Base-by-base conservation (phyloP, 30 jellyfish, hydroid and myxozoan species). In the Rhopilema esculentum region DNA sequence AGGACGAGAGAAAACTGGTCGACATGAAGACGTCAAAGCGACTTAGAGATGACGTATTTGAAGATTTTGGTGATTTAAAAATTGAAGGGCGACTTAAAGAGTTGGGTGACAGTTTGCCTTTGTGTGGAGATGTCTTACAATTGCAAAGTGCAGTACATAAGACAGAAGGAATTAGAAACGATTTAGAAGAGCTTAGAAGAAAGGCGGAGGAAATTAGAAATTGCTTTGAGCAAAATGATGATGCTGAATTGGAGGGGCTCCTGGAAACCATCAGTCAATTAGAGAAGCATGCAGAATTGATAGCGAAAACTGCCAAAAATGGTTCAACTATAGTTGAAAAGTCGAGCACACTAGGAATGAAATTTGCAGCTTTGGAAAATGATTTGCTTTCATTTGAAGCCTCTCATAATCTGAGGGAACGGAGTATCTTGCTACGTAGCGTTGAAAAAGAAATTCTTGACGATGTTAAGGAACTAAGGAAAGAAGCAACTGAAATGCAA, bases 201-300 rank as follows among this genome's bases (percentile, higher is more conserved):
- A 80, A 57, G 53, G 61, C 74, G 49, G 40, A 16, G 4, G 90
- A 27, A 31, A 21, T 80, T 0, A 53, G 21, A 40, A 72, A 80
- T 31, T 6, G 64, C 2, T 64, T 65, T n/a, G 49, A 12, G 32
- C 48, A 64, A 7, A 69, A 67, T 20, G 49, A 21, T 30, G 79
- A 4, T 21, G 6, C 24, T 0, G 79, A 28, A 0, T 48, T 9
- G 1, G 30, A 17, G 31, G 23, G 23, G 48, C 20, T 80, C 21
- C 49, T 52, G 18, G 75, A 64, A 15, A 0, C 17, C 8, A 20
- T 66, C 9, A 22, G 21, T 0, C n/a, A n/a, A 22, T 51, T 9
- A 25, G 63, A 40, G 22, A 27, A 18, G 9, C 0, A 23, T 1
- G 69, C 51, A 1, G 26, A 50, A 31, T 31, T 33, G 0, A 1